These are phyloP conservation scores for Thalassophryne amazonica DNA, from an alignment of 2,797 vertebrate genomes.

Conservation along the genomic window DNA sequence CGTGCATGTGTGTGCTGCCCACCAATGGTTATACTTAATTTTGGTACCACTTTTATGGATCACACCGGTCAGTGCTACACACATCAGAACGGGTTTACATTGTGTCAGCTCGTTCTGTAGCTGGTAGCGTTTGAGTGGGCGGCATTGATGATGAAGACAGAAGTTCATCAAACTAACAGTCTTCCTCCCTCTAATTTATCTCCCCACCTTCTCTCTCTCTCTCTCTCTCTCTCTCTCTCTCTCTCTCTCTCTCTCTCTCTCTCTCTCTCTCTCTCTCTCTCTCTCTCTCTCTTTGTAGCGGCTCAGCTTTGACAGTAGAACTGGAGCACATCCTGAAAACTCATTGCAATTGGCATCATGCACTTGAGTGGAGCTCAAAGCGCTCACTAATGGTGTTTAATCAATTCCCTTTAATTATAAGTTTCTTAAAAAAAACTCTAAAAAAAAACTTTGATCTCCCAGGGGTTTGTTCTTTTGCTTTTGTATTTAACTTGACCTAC, in stretches of 20 bases:
- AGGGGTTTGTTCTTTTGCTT: conserved; percentile 8
- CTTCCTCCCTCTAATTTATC: conserved; percentile 7
- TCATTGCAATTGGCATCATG: conserved; percentile 61
- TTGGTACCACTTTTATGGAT: neutral
- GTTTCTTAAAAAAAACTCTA: conserved; percentile 51
- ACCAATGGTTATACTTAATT: conserved; percentile 2
- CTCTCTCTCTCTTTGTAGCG: neutral
- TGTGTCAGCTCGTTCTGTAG: neutral
- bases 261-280: neutral
- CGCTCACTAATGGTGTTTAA: conserved; percentile 60
- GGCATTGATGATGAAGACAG: conserved; percentile 1
- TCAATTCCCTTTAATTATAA: conserved; percentile 68
- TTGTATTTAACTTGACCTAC: conserved; percentile 4
- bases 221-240: neutral
- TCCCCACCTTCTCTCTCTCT: neutral
- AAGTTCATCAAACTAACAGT: conserved; percentile 3
- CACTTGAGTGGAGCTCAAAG: conserved; percentile 50
- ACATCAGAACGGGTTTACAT: neutral
- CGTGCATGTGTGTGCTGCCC: neutral
- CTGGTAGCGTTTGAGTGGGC: neutral
- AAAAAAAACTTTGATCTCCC: conserved; percentile 56
- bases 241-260: neutral
- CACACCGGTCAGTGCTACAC: neutral
- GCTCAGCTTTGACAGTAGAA: conserved; percentile 27
- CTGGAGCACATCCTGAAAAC: conserved; percentile 42